Evolutionary conservation across 30 jellyfish, hydroid and myxozoan genomes (phyloP), one percentile per base, ranked within the genome.

Genomic region (Catostylus mosaicus): DNA sequence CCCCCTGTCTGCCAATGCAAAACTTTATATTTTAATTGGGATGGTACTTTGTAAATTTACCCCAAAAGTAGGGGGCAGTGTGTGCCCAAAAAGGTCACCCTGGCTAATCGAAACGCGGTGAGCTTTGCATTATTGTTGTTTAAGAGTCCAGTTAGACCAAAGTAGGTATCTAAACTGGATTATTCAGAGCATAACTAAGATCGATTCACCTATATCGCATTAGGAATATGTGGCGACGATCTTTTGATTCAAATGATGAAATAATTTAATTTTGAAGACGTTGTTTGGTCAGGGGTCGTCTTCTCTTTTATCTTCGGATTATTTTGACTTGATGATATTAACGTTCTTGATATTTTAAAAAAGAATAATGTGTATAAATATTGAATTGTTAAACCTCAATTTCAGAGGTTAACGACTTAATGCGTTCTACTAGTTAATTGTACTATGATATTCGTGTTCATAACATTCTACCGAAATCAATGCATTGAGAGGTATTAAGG

Each of bases 281-380:
- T 2, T 16, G 63, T 48, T 48, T 48, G 27, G 24, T 48, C 20
- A 40, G 63, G 63, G 63, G 63, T 16, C 71, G 71, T 59, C 71
- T 59, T 8, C 18, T 7, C 71, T 59, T 59, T 59, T 27, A 59
- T 59, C 2, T 59, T 2, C 26, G 71, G 71, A 59, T 59, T 59
- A 59, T 59, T 59, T 6, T 7, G 9, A 59, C 10, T 59, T 59
- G 3, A 59, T 59, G 38, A 7, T 59, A 59, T 52, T 52, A 52
- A 20, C 19, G 67, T 52, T 52, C 67, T 59, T 59, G 23, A 59
- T 27, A 59, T 59, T 59, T 59, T 22, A 19, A 59, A 22, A 9
- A 1, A 6, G 38, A 59, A 7, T 59, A 6, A 23, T 3, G 19
- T 18, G 38, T 20, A 59, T n/a, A n/a, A n/a, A n/a, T n/a, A n/a